phyloP scores from a whole-genome alignment of 2,113 vertebrate genomes.

The mouse (Mus musculus) region GRCm39 chrX:152275501-152276000 shows the following conservation, averaged over 20 bases:
- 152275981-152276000: not conserved
- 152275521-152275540: not conserved
- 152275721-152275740: not conserved
- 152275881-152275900: conserved; percentile 45
- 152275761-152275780: conserved; percentile 50
- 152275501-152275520: not conserved
- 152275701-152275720: not conserved
- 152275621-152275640: not conserved
- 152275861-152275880: not conserved
- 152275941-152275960: not conserved
- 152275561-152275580: conserved; percentile 13
- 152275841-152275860: not conserved
- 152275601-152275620: conserved; percentile 18
- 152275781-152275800: not conserved
- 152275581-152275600: not conserved
- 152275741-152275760: conserved; percentile 37
- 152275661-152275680: not conserved
- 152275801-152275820: not conserved
- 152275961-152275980: not conserved
- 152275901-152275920: conserved; percentile 21
- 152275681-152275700: not conserved
- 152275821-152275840: not conserved
- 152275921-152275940: conserved; percentile 32
- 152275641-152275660: conserved; percentile 11
- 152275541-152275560: conserved; percentile 6